Conservation (phyloP, 2,888 invertebrate genomes). For the Nowickia ferox region DNA sequence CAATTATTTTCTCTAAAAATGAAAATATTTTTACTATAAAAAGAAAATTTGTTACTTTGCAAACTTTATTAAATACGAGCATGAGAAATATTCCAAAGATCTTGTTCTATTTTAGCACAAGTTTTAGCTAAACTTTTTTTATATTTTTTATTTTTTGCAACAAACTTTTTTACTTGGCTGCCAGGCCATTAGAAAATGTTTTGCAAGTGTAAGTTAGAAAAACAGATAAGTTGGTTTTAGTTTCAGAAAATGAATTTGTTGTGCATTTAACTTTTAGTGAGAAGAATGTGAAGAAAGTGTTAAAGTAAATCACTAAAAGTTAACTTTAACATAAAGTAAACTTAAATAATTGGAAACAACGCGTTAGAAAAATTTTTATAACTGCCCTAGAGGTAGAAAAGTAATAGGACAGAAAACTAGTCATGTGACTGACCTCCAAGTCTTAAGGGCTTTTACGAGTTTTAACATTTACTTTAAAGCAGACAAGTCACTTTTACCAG, state of each 20-base stretch:
- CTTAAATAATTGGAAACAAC: not conserved
- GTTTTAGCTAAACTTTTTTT: slow-evolving; percentile 4
- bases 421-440: no score
- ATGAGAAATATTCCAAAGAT: slow-evolving; percentile 26
- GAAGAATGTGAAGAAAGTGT: slow-evolving; percentile 4
- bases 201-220: slow-evolving; percentile 25
- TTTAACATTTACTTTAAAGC: no score
- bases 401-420: no score
- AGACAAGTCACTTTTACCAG: no score
- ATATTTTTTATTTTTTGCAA: not conserved
- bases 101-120: not conserved
- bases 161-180: not conserved
- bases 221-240: slow-evolving; percentile 23
- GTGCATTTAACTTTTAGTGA: slow-evolving; percentile 9
- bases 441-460: no score
- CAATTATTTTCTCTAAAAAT: slow-evolving; percentile 1
- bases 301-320: not conserved
- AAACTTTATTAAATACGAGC: slow-evolving; percentile 52
- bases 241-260: slow-evolving; percentile 28
- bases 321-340: not conserved
- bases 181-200: slow-evolving; percentile 45
- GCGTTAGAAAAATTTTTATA: not conserved
- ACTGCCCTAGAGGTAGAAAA: no score
- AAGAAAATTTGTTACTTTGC: slow-evolving; percentile 33
- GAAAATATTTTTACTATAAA: not conserved